phyloP scores from a whole-genome alignment of 2,113 vertebrate species.

The Rhinoderma darwinii region DNA sequence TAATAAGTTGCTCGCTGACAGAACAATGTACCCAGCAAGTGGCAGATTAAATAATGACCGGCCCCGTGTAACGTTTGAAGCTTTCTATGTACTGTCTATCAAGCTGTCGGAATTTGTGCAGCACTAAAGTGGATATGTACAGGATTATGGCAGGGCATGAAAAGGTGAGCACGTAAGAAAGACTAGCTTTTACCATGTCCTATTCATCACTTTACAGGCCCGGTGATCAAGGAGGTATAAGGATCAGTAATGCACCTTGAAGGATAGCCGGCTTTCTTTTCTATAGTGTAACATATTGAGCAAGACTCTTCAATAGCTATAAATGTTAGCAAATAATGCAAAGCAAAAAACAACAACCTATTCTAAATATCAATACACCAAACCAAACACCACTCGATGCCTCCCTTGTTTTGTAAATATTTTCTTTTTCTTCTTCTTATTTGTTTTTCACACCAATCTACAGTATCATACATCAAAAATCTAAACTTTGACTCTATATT shows the following conservation, averaged over 20 bases:
- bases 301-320: background rate
- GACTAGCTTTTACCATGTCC: slow-evolving; percentile 44
- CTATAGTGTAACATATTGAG: background rate
- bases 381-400: background rate
- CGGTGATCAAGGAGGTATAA: slow-evolving; percentile 25
- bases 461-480: too few relatives aligned
- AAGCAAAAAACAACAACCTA: background rate
- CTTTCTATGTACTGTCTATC: slow-evolving; percentile 49
- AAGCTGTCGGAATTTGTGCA: slow-evolving; percentile 50
- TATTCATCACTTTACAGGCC: slow-evolving; percentile 42
- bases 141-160: slow-evolving; percentile 52
- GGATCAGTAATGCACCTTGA: slow-evolving; percentile 3
- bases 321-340: background rate
- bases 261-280: background rate
- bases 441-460: too few relatives aligned
- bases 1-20: slow-evolving; percentile 24
- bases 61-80: slow-evolving; percentile 33
- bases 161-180: slow-evolving; percentile 48
- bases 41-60: slow-evolving; percentile 43
- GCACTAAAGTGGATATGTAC: slow-evolving; percentile 50
- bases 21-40: slow-evolving; percentile 29
- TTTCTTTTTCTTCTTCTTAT: background rate
- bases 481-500: too few relatives aligned
- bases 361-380: too few relatives aligned
- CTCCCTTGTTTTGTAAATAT: background rate